Evolutionary conservation across 1,140 invertebrate species (phyloP), one percentile per base, ranked within the genome.

Genomic region (Drosophila kanapiae): DNA sequence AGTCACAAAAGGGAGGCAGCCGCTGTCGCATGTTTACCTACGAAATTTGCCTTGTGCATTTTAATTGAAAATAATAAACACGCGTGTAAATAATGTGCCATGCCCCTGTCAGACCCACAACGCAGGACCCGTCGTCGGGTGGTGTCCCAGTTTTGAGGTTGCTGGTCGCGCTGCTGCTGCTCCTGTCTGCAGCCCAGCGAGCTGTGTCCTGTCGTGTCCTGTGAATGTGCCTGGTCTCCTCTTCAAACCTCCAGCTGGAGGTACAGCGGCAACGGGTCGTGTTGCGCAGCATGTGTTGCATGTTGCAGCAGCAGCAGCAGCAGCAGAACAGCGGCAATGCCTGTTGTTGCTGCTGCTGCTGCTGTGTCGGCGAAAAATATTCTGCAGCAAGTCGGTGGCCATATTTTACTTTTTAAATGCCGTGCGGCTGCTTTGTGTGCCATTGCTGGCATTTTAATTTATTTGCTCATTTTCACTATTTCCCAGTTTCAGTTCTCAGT

Each of bases 61-160:
- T 87, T 87, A 87, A 87, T 87, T 87, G 84, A 87, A 88, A 87
- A 87, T 88, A 87, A 87, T 88, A 87, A 87, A 87, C 84, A 87
- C 84, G 84, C 84, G 72, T 87, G 84, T 87, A 84, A 88, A 84
- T 87, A 87, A 87, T 87, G 84, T 79, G 80, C 61, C 65, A 64
- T 72, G 83, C 65, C 68, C 75, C 68, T 75, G 69, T 75, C 80
- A 88, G 60, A 62, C 37, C 42, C 78, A 82, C 60, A 70, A 56
- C 31, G 42, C 53, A 60, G 54, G 68, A 70, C 65, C 53, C 48
- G 42, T 40, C 23, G 42, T 43, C 37, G 31, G 59, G 57, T 68
- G 56, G 60, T 87, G 83, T 65, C 84, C 83, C 68, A 88, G 80
- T 77, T 87, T 79, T 81, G 64, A 70, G 75, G 35, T 49, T 45